Percentiles rank a stretch among this genome's conserved stretches.
Evolutionary conservation across 1,140 invertebrate genomes (phyloP).

Genomic region (Acromyrmex heyeri): DNA sequence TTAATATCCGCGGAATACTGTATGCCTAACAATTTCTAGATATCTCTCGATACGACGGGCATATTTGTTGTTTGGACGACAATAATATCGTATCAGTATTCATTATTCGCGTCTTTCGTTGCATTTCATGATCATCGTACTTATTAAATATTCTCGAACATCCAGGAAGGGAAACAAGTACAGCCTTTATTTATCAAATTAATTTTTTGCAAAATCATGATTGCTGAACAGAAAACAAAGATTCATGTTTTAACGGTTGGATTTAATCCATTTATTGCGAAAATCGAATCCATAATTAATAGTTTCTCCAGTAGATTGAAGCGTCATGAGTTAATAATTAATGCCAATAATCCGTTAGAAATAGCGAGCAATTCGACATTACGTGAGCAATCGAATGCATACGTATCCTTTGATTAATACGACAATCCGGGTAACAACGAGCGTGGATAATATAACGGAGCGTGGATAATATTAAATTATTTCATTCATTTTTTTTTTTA

Average conservation of each 20-base stretch:
- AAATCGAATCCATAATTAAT: conserved; percentile 64
- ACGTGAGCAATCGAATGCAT: conserved; percentile 19
- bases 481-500: conserved; percentile 26
- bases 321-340: conserved; percentile 63
- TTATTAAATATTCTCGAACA: not conserved
- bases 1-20: conserved; percentile 74
- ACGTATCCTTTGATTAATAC: conserved; percentile 63
- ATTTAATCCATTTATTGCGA: not conserved
- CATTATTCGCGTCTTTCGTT: conserved; percentile 2
- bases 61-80: conserved; percentile 51
- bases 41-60: conserved; percentile 37
- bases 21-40: conserved; percentile 70
- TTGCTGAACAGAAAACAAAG: not conserved
- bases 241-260: not conserved
- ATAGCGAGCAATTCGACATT: conserved; percentile 5
- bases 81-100: conserved; percentile 29
- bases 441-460: conserved; percentile 8
- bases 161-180: not conserved
- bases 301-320: conserved; percentile 54
- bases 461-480: conserved; percentile 6
- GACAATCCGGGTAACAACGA: not conserved
- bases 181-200: not conserved
- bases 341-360: conserved; percentile 52
- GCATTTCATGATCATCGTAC: not conserved
- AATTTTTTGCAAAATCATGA: not conserved